These are phyloP conservation scores for Drosophila athabasca DNA, from an alignment of 1,140 invertebrate species.

Conservation along the genomic window DNA sequence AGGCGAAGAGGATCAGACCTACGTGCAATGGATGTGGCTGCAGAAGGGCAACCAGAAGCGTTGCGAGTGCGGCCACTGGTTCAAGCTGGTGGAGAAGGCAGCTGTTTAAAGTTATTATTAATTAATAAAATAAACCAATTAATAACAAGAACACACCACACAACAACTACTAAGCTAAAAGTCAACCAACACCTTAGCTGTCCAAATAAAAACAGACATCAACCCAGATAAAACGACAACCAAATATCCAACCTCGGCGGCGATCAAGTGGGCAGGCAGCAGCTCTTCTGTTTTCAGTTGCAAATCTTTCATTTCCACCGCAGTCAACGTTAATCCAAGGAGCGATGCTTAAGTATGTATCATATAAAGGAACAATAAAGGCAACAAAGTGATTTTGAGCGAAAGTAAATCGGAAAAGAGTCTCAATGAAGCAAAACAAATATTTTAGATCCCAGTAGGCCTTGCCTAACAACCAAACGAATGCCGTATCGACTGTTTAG, in stretches of 20 bases:
- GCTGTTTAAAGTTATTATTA: conserved; percentile 86
- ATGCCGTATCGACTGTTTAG: too few relatives aligned
- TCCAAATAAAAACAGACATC: conserved; percentile 76
- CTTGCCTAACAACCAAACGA: background rate
- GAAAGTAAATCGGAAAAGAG: conserved; percentile 4
- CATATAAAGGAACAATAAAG: conserved; percentile 35
- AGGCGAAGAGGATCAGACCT: conserved; percentile 94
- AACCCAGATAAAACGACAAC: conserved; percentile 43
- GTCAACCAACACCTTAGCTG: conserved; percentile 66
- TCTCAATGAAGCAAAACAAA: background rate
- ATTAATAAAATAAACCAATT: conserved; percentile 79
- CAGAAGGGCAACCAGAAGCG: conserved; percentile 93
- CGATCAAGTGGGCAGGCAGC: background rate
- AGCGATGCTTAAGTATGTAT: conserved; percentile 15
- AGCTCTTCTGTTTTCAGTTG: conserved; percentile 48
- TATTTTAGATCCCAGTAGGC: background rate
- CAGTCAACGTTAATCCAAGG: conserved; percentile 3
- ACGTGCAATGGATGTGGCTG: conserved; percentile 97
- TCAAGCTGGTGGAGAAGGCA: conserved; percentile 92
- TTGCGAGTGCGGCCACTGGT: conserved; percentile 98
- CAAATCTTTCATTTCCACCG: conserved; percentile 10
- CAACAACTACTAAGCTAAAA: conserved; percentile 73
- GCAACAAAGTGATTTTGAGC: conserved; percentile 34
- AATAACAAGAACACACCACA: conserved; percentile 66
- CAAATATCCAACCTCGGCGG: conserved; percentile 8